phyloP scores from a whole-genome alignment of 2,113 vertebrate species.

The Pollimyrus isidori region DNA sequence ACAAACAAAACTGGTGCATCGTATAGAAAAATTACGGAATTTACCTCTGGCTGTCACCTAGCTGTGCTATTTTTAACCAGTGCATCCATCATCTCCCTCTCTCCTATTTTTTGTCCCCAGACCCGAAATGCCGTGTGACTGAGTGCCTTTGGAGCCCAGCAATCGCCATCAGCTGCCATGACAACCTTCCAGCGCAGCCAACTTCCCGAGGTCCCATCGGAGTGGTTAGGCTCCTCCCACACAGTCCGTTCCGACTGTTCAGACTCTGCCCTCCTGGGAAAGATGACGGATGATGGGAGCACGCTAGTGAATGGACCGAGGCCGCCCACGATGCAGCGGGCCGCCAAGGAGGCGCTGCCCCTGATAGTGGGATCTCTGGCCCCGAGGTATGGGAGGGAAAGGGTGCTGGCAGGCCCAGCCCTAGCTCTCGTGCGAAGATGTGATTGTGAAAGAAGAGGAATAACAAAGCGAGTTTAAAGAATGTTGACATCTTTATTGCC shows the following conservation, averaged over 20 bases:
- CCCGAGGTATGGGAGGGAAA: conserved; percentile 59
- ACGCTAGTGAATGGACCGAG: conserved; percentile 48
- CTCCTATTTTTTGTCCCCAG: conserved; percentile 13
- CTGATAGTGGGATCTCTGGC: conserved; percentile 61
- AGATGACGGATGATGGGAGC: conserved; percentile 49
- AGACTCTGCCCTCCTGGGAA: conserved; percentile 44
- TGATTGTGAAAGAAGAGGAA: neutral
- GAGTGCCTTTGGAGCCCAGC: conserved; percentile 55
- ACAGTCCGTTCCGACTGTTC: conserved; percentile 9
- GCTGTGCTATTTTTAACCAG: neutral
- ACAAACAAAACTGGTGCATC: neutral
- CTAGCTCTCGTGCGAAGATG: neutral
- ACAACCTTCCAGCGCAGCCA: conserved; percentile 67
- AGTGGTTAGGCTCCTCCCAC: conserved; percentile 40
- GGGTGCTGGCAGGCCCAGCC: neutral
- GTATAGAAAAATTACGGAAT: neutral
- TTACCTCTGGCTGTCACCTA: neutral
- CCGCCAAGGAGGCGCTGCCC: conserved; percentile 68
- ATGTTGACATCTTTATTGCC: neutral
- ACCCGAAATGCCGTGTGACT: conserved; percentile 55
- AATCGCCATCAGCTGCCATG: conserved; percentile 62
- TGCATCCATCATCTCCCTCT: neutral
- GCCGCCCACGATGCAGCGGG: conserved; percentile 71
- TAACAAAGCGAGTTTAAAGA: neutral
- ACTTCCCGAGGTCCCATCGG: conserved; percentile 65